phyloP scores from a whole-genome alignment of 1,140 invertebrate species.

The Brachionus angularis region DNA sequence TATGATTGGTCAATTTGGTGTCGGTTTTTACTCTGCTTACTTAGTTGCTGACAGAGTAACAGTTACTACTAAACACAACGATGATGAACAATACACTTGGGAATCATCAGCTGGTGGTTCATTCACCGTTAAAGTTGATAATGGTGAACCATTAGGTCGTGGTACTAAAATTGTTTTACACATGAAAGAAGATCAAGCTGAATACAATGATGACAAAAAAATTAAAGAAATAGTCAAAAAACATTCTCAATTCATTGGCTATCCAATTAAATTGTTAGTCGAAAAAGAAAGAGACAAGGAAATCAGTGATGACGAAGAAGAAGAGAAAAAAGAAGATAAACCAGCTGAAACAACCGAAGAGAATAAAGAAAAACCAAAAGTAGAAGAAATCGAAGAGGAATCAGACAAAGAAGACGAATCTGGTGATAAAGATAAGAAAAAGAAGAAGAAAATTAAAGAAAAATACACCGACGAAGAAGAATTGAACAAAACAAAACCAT shows the following conservation, averaged over 20 bases:
- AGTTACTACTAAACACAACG: constrained; percentile 90
- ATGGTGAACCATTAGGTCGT: constrained; percentile 68
- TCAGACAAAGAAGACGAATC: constrained; percentile 49
- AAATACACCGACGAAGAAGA: constrained; percentile 97
- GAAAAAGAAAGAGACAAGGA: constrained; percentile 72
- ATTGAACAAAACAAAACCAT: constrained; percentile 95
- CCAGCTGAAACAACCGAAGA: constrained; percentile 10
- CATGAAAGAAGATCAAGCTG: constrained; percentile 84
- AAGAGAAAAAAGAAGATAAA: constrained; percentile 37
- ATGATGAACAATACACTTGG: constrained; percentile 88
- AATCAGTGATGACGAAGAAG: constrained; percentile 64
- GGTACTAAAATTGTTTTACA: constrained; percentile 82
- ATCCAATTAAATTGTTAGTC: constrained; percentile 81
- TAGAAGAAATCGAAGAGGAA: constrained; percentile 47
- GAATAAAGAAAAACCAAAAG: constrained; percentile 27
- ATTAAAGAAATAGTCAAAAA: constrained; percentile 97
- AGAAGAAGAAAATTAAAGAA: constrained; percentile 86
- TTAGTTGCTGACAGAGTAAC: constrained; percentile 89
- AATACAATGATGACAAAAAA: constrained; percentile 84
- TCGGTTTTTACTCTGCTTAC: constrained; percentile 96
- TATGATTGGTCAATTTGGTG: constrained; percentile 97
- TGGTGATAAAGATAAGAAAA: constrained; percentile 52
- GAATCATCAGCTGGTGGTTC: constrained; percentile 87
- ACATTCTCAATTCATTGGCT: constrained; percentile 98
- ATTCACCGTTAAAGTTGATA: constrained; percentile 74